Evolutionary conservation across 2,888 invertebrate species (phyloP), one percentile per base, ranked within the genome.

Genomic region (Sminthurinus aureus): DNA sequence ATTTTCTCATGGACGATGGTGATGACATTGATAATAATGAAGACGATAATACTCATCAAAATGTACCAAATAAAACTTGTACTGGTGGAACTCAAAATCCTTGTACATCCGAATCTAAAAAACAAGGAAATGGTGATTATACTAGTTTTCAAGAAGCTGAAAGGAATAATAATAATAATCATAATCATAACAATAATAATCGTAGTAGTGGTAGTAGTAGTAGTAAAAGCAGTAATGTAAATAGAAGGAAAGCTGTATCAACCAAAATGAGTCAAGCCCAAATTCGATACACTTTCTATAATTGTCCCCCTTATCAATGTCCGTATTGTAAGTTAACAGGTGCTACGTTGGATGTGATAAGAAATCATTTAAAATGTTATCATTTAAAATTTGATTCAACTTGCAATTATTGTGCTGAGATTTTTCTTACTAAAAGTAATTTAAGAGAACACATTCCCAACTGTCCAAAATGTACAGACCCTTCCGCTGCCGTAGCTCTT

Each of bases 291-390:
- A 71, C 71, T 22, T 71, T 71, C 13, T 12, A 71, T 11, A 22
- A 71, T 22, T 71, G 71, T 71, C 71, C 71, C 11, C 71, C 71
- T 3, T 71, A 9, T 22, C 71, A 71, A 71, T 71, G 71, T 71
- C 71, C 71, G 11, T 71, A 71, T 22, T 71, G 71, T 71, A 24
- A 71, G 3, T 20, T 71, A 6, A 71, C 6, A 8, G 71, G 71
- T 9, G 20, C 6, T 20, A 71, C 71, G 9, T 22, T 71, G 71
- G 71, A 71, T 22, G 71, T 71, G 8, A 71, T 71, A 3, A 20
- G 71, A 4, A 71, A 71, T 71, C 71, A 71, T 22, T 22, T 71
- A 22, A 71, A 71, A 24, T 20, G 20, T 8, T 20, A 71, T 71
- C 71, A 71, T 71, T 71, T 71, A 11, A 71, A 71, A 20, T 20